Percentiles rank a stretch among this genome's conserved stretches.
Conservation (phyloP, 2,888 invertebrate species). For the Nephrotoma appendiculata region DNA sequence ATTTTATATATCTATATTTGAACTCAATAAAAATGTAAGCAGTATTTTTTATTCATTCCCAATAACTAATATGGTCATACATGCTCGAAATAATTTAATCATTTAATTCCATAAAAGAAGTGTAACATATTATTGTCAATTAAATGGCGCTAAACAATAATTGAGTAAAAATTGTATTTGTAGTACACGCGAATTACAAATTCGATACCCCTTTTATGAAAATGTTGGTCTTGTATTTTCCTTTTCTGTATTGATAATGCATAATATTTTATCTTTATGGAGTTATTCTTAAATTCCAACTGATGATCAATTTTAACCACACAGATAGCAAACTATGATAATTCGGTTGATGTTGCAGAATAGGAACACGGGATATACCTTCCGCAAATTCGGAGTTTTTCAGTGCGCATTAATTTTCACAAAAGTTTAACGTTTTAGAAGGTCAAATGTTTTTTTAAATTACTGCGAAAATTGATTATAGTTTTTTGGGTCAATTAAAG, state of each 20-base stretch:
- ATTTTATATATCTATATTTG: background rate
- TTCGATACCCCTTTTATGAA: background rate
- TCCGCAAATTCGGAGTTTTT: no score
- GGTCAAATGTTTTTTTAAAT: no score
- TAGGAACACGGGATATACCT: no score
- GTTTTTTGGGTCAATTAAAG: no score
- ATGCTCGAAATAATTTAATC: background rate
- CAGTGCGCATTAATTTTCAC: no score
- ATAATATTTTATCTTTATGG: no score
- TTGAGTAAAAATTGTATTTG: background rate
- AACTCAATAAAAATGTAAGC: background rate
- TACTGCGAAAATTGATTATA: no score
- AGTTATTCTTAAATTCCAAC: no score
- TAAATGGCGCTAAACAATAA: background rate
- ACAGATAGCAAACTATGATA: no score
- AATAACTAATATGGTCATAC: background rate
- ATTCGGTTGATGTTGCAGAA: no score
- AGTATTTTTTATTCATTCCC: background rate
- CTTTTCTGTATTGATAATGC: background rate
- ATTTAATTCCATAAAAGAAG: background rate
- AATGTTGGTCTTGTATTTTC: background rate
- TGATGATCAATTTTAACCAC: no score
- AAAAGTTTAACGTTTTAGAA: no score
- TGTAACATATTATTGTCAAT: background rate
- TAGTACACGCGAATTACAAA: background rate